phyloP scores from a whole-genome alignment of 2,888 invertebrate genomes.

The Ichneumoninae sp. region DNA sequence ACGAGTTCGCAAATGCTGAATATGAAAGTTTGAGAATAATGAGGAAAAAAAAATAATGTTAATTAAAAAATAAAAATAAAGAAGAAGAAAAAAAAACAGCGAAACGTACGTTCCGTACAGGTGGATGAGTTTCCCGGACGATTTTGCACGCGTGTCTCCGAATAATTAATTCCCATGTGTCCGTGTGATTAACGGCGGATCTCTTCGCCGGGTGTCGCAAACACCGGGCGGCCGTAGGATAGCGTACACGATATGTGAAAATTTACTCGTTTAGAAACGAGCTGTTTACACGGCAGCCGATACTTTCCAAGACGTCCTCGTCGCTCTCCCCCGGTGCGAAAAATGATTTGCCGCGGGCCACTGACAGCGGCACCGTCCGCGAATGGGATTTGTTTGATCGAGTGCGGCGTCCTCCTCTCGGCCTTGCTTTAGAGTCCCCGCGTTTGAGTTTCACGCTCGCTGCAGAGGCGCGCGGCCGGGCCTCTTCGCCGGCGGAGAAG shows the following conservation, averaged over 20 bases:
- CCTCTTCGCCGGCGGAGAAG: neutral
- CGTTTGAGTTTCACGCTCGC: constrained; percentile 20
- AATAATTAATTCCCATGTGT: constrained; percentile 49
- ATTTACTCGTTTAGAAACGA: constrained; percentile 23
- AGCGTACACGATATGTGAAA: constrained; percentile 5
- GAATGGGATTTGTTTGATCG: constrained; percentile 33
- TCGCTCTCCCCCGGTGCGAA: neutral
- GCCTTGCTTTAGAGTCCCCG: constrained; percentile 2
- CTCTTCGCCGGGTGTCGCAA: constrained; percentile 29
- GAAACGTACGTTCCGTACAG: neutral
- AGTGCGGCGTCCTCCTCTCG: constrained; percentile 16
- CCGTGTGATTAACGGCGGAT: constrained; percentile 34
- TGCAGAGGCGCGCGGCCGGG: neutral
- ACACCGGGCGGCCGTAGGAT: neutral
- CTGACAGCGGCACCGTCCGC: neutral
- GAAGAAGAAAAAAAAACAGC: neutral
- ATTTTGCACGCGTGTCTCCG: constrained; percentile 15
- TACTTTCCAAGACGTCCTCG: constrained; percentile 11
- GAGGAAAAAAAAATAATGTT: neutral
- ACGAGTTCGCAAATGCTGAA: neutral
- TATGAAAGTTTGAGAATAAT: constrained; percentile 16
- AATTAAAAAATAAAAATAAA: neutral
- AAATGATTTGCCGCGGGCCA: constrained; percentile 1
- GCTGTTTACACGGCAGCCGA: neutral
- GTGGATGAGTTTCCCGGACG: constrained; percentile 15